Base-by-base conservation (phyloP, 2,888 invertebrate genomes). In the Sarcophaga variegata region DNA sequence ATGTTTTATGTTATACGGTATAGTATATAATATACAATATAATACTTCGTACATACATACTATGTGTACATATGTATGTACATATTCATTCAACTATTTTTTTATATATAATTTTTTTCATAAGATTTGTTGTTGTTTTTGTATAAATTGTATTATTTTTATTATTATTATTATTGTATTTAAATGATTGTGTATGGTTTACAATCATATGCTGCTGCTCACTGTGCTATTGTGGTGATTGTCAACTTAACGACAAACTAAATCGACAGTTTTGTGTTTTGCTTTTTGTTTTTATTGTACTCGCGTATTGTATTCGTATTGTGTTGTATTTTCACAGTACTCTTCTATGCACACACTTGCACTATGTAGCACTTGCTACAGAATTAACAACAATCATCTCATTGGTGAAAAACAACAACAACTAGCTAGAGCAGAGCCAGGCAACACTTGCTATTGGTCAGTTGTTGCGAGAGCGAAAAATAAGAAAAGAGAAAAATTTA, bases 171-270 rank as follows among this genome's bases (percentile, higher is more conserved):
- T 70, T 70, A 37, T 81, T 81, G 77, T 75, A 75, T 79, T 79
- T 83, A 83, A 83, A 83, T 75, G 83, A 75, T 80, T 84, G 74
- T 79, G 74, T 79, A 75, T 80, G 69, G 64, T 75, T 14, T 54
- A 54, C 17, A 54, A 14, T 14, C 12, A 54, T 54, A 54, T 17
- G 17, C 12, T 14, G 0, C 17, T 12, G 54, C 54, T 54, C 12
- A 1, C 5, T 4, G 54, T 54, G 37, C 37, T 2, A 37, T 37
- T 37, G 37, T 83, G 69, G 54, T 49, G 69, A 70, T 47, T 83
- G 83, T 83, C 78, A 83, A 60, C 79, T 62, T 22, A 72, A 83
- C 66, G 66, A 83, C 60, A 82, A 78, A 67, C 27, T 67, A 67
- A 78, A 83, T 77, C 71, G 47, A 27, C 62, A 66, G 74, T 74